A percentile compares a stretch with the other conserved stretches of the same genome.
Conservation (phyloP, 2,797 vertebrate genomes). For the Columba guinea region DNA sequence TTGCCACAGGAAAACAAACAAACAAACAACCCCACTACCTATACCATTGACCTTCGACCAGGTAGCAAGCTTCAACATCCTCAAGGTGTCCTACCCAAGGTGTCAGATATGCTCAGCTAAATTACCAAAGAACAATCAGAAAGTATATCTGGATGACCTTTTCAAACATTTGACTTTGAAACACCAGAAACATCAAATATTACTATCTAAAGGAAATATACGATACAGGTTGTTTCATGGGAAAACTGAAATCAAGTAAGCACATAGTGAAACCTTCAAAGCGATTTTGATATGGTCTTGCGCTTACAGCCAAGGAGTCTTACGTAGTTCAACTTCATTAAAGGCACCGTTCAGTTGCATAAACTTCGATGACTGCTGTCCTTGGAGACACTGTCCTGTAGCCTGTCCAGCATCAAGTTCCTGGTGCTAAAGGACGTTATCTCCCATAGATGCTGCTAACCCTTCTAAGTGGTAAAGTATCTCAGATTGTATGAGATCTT, state of each 20-base stretch:
- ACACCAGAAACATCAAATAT: background rate
- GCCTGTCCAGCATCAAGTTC: background rate
- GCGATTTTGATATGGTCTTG: background rate
- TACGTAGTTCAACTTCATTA: background rate
- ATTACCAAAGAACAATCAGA: background rate
- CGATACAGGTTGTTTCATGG: fast-evolving
- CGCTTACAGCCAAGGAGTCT: background rate
- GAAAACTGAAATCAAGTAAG: background rate
- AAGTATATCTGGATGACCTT: background rate
- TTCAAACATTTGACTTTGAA: background rate
- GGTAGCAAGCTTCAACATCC: background rate
- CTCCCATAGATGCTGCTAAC: background rate
- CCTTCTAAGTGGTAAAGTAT: background rate
- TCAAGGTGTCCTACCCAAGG: background rate
- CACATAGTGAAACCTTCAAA: background rate
- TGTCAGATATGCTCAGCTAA: background rate
- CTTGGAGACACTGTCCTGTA: background rate
- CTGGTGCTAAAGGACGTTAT: background rate
- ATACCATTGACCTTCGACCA: background rate
- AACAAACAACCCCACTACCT: background rate
- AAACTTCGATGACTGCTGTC: background rate
- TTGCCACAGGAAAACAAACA: background rate
- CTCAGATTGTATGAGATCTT: background rate
- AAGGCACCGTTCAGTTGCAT: background rate
- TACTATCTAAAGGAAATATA: background rate